Base-by-base conservation (phyloP, 2,113 vertebrate genomes). In the Halcyon senegalensis region DNA sequence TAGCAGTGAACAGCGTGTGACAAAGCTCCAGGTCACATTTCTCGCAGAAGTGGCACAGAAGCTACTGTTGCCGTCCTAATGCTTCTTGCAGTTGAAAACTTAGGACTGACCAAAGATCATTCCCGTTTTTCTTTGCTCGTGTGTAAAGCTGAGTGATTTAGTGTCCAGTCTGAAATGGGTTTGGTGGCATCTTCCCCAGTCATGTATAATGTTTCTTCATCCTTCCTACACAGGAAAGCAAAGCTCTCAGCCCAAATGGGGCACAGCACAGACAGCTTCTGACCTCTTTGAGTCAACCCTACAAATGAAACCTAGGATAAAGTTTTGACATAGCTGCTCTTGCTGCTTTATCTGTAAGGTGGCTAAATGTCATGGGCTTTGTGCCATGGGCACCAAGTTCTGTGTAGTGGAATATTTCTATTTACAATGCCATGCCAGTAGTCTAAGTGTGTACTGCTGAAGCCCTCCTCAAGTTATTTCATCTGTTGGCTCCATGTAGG, bases 161-260 rank as follows among this genome's bases (percentile, higher is more conserved):
- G 51, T 10, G 56, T 5, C 23, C 35, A 3, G 15, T 7, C 19
- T 62, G 70, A 76, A 58, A 35, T 20, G 72, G 39, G 30, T 60
- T 81, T 79, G 90, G 62, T 41, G 66, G 12, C 37, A 28, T 11
- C 43, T 60, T 73, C 58, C 39, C 67, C 37, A 13, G 13, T 18
- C 11, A 6, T 0, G 0, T 33, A 2, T 31, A 33, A 35, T 35
- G 76, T 41, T 82, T 62, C 62, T 37, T 13, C 9, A 2, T 25
- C 27, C 39, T 68, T 67, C 2, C 2, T 58, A 21, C 35, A 14
- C 25, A 43, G 84, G 33, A 66, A 67, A 89, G 48, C 33, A 56
- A 69, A 89, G 37, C 19, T 5, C 2, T 33, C 13, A 0, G 69
- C 56, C 62, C 66, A 20, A 46, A 18, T 10, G 20, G 28, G 43